Percentiles rank a stretch among this genome's conserved stretches.
phyloP scores from a whole-genome alignment of 2,113 vertebrate species.

The Echinops telfairi region DNA sequence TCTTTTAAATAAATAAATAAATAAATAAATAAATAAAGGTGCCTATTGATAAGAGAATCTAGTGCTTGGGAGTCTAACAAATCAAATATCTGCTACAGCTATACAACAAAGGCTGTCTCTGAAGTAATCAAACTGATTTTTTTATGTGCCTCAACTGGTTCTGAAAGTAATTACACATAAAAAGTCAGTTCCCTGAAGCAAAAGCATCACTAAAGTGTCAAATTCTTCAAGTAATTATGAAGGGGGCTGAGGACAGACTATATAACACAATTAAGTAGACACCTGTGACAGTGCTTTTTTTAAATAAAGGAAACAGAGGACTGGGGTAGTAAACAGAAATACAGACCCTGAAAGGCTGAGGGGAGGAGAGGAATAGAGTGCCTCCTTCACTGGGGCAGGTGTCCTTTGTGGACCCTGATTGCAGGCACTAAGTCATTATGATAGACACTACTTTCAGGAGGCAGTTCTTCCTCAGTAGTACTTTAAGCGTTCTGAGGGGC shows the following conservation, averaged over 20 bases:
- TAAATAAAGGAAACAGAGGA: background rate
- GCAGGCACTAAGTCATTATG: too few relatives aligned
- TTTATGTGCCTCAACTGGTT: background rate
- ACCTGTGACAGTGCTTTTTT: background rate
- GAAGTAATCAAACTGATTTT: conserved; percentile 45
- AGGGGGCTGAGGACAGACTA: background rate
- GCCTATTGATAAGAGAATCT: conserved; percentile 16
- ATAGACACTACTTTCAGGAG: too few relatives aligned
- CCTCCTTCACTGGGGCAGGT: background rate
- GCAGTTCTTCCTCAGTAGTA: too few relatives aligned
- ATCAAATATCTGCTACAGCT: conserved; percentile 45
- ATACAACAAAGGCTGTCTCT: conserved; percentile 25
- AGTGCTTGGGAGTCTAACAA: background rate
- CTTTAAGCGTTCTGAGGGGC: too few relatives aligned
- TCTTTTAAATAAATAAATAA: too few relatives aligned
- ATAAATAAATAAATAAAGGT: too few relatives aligned
- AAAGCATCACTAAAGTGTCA: conserved; percentile 53
- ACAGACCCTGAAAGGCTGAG: background rate
- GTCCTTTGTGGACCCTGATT: background rate
- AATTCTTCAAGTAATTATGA: conserved; percentile 45
- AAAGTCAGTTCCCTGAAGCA: conserved; percentile 40
- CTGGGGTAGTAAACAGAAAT: conserved; percentile 22
- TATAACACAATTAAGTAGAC: background rate
- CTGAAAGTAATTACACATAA: conserved; percentile 56
- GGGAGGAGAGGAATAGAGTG: background rate